Evolutionary conservation across 2,888 invertebrate genomes (phyloP).

Genomic region (Tachina fera): DNA sequence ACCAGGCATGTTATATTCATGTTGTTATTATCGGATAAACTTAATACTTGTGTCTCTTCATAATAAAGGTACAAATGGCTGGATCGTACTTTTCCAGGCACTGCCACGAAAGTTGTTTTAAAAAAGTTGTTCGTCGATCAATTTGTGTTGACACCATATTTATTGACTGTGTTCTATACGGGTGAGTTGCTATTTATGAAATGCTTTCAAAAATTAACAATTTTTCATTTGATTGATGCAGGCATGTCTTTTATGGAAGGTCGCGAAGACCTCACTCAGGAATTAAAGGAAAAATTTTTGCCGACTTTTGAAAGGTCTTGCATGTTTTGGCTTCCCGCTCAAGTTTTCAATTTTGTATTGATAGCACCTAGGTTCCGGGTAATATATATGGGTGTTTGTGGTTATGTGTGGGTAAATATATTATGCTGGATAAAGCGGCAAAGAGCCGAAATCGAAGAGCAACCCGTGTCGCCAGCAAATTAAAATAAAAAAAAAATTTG

Average conservation of each 20-base stretch:
- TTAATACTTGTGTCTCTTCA: conserved; percentile 18
- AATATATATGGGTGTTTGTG: conserved; percentile 90
- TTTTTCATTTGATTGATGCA: conserved; percentile 77
- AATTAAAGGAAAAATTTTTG: conserved; percentile 88
- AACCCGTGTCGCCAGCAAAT: conserved; percentile 22
- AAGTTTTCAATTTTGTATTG: conserved; percentile 90
- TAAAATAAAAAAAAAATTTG: background rate
- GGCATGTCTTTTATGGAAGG: conserved; percentile 90
- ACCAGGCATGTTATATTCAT: conserved; percentile 14
- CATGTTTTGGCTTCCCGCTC: conserved; percentile 92
- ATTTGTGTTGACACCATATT: conserved; percentile 88
- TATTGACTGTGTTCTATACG: conserved; percentile 88
- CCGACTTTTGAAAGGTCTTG: conserved; percentile 90
- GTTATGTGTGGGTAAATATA: conserved; percentile 93
- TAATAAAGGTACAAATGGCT: conserved; percentile 89
- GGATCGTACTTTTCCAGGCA: conserved; percentile 88
- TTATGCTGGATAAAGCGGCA: conserved; percentile 91
- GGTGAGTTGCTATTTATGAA: conserved; percentile 83
- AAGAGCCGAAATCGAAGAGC: conserved; percentile 63
- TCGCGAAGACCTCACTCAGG: conserved; percentile 87
- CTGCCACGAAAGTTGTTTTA: conserved; percentile 85
- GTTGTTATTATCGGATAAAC: conserved; percentile 2
- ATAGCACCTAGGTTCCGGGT: conserved; percentile 89
- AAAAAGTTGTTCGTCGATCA: conserved; percentile 91
- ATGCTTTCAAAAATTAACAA: background rate